A percentile compares a stretch with the other conserved stretches of the same genome.
Conservation (phyloP, 2,113 vertebrate genomes). For the Trichechus manatus region DNA sequence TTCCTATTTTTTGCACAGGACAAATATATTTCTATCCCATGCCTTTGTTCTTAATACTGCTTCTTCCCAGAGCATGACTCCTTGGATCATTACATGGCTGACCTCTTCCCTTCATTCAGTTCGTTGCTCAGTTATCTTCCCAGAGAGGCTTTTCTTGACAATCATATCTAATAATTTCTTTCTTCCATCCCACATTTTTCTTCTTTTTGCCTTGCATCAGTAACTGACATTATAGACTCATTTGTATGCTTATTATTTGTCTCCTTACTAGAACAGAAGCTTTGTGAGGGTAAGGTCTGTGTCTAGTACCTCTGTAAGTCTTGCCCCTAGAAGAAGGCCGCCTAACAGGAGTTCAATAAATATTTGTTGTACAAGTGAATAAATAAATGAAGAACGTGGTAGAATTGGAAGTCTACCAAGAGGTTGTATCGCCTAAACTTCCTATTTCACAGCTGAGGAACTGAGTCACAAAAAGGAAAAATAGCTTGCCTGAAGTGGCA, state of each 20-base stretch:
- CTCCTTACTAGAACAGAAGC: background rate
- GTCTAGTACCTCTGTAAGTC: background rate
- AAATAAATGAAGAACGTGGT: background rate
- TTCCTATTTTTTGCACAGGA: background rate
- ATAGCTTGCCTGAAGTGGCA: background rate
- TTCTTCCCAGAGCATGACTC: background rate
- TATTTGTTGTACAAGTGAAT: too few species aligned
- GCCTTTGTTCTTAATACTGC: background rate
- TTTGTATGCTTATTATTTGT: background rate
- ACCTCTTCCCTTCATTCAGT: background rate
- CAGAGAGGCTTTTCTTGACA: background rate
- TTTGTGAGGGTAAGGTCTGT: background rate
- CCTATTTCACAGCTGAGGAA: background rate
- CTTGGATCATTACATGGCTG: background rate
- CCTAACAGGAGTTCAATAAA: background rate
- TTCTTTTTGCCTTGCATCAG: background rate
- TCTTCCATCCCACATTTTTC: background rate
- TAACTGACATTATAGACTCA: background rate
- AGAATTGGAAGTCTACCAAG: background rate
- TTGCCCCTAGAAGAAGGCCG: background rate
- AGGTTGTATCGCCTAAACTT: background rate
- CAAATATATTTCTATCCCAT: background rate
- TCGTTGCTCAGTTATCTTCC: background rate
- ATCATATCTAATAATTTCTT: background rate
- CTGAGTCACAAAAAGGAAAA: background rate